phyloP scores from a whole-genome alignment of 2,888 invertebrate genomes.

The Ischnura elegans region DNA sequence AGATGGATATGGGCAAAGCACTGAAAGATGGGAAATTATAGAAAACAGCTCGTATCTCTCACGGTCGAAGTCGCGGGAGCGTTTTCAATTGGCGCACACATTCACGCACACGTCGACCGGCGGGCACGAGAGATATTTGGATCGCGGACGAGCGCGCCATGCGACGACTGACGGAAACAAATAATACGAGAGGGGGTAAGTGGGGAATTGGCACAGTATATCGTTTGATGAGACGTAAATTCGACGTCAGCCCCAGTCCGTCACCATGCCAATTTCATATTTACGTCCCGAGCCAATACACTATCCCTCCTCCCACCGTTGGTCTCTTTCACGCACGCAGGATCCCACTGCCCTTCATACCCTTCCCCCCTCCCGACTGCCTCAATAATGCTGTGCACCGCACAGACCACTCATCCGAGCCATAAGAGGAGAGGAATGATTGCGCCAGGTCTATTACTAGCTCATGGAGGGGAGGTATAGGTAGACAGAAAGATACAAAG shows the following conservation, averaged over 20 bases:
- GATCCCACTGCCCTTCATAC: slow-evolving; percentile 14
- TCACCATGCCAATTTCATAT: slow-evolving; percentile 55
- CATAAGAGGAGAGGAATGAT: slow-evolving; percentile 51
- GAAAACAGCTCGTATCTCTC: too few relatives aligned
- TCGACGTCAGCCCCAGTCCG: slow-evolving; percentile 43
- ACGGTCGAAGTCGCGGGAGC: background rate
- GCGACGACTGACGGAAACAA: slow-evolving; percentile 4
- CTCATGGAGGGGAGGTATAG: background rate
- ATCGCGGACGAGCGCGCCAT: background rate
- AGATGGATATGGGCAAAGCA: too few relatives aligned
- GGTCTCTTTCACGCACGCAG: background rate
- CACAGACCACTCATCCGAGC: background rate
- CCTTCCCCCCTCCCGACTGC: background rate
- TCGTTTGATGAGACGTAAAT: slow-evolving; percentile 34
- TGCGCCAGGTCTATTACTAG: background rate
- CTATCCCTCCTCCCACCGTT: background rate
- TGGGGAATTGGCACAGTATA: slow-evolving; percentile 42
- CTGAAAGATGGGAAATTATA: too few relatives aligned
- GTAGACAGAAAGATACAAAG: background rate
- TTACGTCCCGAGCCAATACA: slow-evolving; percentile 39
- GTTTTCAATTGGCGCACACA: background rate
- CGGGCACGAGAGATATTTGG: background rate
- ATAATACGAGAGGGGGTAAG: slow-evolving; percentile 40
- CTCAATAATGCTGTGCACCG: background rate
- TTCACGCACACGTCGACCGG: background rate